Evolutionary conservation across 2,888 invertebrate species (phyloP), one percentile per base, ranked within the genome.

Genomic region (Lepetodrilus schrolli): DNA sequence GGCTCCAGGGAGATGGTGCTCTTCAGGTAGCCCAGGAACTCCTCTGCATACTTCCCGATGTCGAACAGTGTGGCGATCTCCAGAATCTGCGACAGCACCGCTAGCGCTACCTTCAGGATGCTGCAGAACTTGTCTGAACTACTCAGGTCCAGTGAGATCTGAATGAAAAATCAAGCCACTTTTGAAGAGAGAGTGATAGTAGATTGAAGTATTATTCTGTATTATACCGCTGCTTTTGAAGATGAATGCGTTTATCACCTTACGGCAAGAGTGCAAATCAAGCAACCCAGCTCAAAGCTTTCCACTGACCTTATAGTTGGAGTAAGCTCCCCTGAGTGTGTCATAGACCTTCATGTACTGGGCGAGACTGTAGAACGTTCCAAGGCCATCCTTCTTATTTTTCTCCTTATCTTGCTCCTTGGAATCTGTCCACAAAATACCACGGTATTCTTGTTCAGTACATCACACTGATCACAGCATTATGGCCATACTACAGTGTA

Each of bases 281-380:
- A n/a, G n/a, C n/a, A n/a, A n/a, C n/a, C n/a, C n/a, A n/a, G n/a
- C n/a, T n/a, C n/a, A n/a, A n/a, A n/a, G n/a, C n/a, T n/a, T n/a
- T n/a, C n/a, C n/a, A 43, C 43, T 43, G 7, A 43, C 43, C 93
- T 95, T 96, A 91, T 96, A 96, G 92, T 95, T 97, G 34, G 94
- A 94, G 91, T 96, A 95, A 2, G 96, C 94, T 80, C 94, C 94
- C 88, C 94, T 94, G 73, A 97, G 90, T 70, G 94, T 93, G 74
- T 96, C 96, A 90, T 95, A 95, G 75, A 97, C 92, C 90, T 95
- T 95, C 92, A 95, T 93, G 89, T 97, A 97, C 89, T 96, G 95
- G 0, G 95, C 94, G 76, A 94, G 93, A 74, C 87, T 88, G 76
- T 90, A 88, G 80, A 92, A 92, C 23, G 88, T 79, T 21, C 90